phyloP scores from a whole-genome alignment of 37 sponge, comb jelly and placozoan genomes.

The Oscarella lobularis region DNA sequence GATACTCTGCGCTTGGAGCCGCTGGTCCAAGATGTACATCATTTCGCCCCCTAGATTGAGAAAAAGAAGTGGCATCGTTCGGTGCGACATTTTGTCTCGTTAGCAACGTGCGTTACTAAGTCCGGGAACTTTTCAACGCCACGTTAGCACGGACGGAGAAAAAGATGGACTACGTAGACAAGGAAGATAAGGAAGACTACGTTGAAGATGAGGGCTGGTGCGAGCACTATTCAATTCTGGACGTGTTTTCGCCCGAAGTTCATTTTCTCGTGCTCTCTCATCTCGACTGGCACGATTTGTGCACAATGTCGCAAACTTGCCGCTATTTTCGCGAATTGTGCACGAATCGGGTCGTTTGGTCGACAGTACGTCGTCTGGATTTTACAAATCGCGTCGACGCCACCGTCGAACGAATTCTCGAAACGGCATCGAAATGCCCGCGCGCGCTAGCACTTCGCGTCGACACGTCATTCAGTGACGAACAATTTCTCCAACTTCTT shows the following conservation, averaged over 20 bases:
- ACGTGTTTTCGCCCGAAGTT: neutral
- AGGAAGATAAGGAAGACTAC: neutral
- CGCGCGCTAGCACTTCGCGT: neutral
- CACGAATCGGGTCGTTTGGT: neutral
- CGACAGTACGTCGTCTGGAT: neutral
- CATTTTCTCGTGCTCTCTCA: neutral
- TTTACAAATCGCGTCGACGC: neutral
- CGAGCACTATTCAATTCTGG: neutral
- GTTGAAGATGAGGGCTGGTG: neutral
- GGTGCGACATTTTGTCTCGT: constrained; percentile 29
- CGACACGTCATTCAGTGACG: neutral
- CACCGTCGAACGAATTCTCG: neutral
- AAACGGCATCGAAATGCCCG: neutral
- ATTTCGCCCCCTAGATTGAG: constrained; percentile 95
- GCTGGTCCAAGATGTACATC: constrained; percentile 87
- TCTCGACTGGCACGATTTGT: neutral
- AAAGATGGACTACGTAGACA: no score
- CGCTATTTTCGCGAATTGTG: neutral
- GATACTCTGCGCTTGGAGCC: constrained; percentile 70
- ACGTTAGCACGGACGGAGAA: no score
- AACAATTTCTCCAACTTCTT: neutral
- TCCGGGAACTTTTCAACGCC: no score
- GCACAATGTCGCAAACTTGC: neutral
- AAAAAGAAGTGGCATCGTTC: constrained; percentile 72
- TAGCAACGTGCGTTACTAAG: no score